Conservation (phyloP, 2,888 invertebrate species). For the Hirtodrosophila trivittata region DNA sequence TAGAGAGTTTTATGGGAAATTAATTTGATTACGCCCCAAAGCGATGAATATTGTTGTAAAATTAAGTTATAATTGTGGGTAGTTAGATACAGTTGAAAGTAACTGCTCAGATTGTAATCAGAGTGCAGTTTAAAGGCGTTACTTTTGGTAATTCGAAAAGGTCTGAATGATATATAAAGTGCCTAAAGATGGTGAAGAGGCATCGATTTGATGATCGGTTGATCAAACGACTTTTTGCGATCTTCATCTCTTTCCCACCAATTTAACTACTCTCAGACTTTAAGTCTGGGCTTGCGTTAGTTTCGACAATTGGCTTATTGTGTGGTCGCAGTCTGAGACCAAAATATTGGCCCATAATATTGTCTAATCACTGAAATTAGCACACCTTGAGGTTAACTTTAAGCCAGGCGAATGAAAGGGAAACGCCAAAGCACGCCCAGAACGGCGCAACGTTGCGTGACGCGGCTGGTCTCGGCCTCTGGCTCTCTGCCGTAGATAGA, state of each 20-base stretch:
- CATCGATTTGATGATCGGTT: no score
- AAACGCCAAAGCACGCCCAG: slow-evolving; percentile 68
- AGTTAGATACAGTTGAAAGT: slow-evolving; percentile 12
- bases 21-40: slow-evolving; percentile 66
- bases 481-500: no score
- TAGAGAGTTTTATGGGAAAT: slow-evolving; percentile 68
- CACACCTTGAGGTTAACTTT: slow-evolving; percentile 33
- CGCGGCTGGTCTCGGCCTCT: slow-evolving; percentile 28
- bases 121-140: not conserved
- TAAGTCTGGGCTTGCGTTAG: no score
- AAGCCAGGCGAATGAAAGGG: slow-evolving; percentile 55
- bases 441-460: slow-evolving; percentile 65
- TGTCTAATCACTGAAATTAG: slow-evolving; percentile 61
- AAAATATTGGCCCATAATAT: slow-evolving; percentile 4
- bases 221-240: not conserved
- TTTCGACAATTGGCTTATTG: no score
- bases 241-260: no score
- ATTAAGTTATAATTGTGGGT: slow-evolving; percentile 64
- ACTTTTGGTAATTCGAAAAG: no score
- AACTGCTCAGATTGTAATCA: not conserved
- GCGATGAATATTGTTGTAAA: slow-evolving; percentile 38
- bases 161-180: not conserved
- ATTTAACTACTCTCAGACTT: no score
- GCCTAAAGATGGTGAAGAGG: no score
- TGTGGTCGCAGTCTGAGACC: no score